These are phyloP conservation scores for Catamblyrhynchus diadema DNA, from an alignment of 2,797 vertebrate species.

Conservation along the genomic window DNA sequence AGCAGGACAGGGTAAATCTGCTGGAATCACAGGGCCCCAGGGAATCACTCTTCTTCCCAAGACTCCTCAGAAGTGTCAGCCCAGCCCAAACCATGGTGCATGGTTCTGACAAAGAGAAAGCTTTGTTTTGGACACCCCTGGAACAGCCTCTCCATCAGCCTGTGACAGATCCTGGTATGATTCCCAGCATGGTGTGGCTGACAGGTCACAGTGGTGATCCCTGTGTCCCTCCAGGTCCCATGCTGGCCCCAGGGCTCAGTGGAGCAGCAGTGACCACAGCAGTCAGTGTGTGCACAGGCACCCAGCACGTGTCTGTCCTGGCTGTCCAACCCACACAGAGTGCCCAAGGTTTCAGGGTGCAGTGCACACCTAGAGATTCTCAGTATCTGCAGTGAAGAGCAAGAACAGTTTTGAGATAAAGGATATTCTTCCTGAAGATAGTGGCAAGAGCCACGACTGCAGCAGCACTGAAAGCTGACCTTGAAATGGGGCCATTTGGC, in stretches of 20 bases:
- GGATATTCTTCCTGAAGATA: background rate
- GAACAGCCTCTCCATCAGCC: background rate
- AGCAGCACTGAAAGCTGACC: background rate
- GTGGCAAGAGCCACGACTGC: background rate
- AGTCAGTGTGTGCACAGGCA: background rate
- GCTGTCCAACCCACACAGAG: background rate
- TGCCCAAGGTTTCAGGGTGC: background rate
- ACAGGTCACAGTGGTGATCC: background rate
- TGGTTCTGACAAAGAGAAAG: background rate
- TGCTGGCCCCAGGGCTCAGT: background rate
- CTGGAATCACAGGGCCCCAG: background rate
- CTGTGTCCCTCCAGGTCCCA: background rate
- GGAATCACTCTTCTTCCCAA: background rate
- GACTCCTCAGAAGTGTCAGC: background rate
- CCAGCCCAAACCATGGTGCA: rapidly evolving
- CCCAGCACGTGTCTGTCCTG: background rate
- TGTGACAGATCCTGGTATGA: background rate
- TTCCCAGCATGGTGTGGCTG: rapidly evolving
- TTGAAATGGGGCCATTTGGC: conserved; percentile 22
- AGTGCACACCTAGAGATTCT: background rate
- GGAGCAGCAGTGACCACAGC: background rate
- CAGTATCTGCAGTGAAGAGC: background rate
- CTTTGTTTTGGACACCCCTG: background rate
- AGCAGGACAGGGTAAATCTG: background rate
- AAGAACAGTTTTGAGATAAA: background rate